phyloP scores from a whole-genome alignment of 2,888 invertebrate species.

The Leucoptera coffeella region DNA sequence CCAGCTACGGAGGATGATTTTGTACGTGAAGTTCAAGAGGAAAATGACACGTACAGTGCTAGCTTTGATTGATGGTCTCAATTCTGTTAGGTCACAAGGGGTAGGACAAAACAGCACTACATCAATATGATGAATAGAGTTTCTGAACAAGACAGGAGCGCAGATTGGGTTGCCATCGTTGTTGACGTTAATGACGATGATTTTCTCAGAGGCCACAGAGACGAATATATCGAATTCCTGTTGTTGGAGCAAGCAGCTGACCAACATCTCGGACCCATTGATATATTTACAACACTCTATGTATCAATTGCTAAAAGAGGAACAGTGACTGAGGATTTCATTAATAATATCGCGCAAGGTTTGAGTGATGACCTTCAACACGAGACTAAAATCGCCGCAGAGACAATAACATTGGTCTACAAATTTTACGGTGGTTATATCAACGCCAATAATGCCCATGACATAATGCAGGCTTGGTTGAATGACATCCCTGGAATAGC shows the following conservation, averaged over 20 bases:
- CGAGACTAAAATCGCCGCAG: neutral
- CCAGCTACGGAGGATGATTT: too few species aligned
- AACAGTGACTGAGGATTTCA: constrained; percentile 1
- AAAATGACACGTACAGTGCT: too few species aligned
- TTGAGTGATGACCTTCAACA: constrained; percentile 1
- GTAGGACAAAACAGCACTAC: neutral
- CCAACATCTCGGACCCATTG: neutral
- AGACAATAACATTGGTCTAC: neutral
- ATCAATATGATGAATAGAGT: neutral
- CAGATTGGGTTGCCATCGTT: neutral
- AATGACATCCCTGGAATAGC: constrained; percentile 1
- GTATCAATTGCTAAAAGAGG: constrained; percentile 1
- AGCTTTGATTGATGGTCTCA: too few species aligned
- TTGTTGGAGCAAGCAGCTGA: neutral
- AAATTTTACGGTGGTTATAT: constrained; percentile 1
- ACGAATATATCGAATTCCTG: neutral
- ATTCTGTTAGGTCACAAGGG: too few species aligned
- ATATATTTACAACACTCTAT: constrained; percentile 1
- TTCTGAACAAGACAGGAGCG: neutral
- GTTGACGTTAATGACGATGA: neutral
- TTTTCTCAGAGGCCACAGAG: neutral
- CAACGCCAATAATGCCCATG: constrained; percentile 1
- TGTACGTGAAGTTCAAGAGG: too few species aligned
- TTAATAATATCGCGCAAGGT: neutral
- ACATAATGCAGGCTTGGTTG: neutral